phyloP scores from a whole-genome alignment of 2,113 vertebrate species.

The Cheirogaleus medius region DNA sequence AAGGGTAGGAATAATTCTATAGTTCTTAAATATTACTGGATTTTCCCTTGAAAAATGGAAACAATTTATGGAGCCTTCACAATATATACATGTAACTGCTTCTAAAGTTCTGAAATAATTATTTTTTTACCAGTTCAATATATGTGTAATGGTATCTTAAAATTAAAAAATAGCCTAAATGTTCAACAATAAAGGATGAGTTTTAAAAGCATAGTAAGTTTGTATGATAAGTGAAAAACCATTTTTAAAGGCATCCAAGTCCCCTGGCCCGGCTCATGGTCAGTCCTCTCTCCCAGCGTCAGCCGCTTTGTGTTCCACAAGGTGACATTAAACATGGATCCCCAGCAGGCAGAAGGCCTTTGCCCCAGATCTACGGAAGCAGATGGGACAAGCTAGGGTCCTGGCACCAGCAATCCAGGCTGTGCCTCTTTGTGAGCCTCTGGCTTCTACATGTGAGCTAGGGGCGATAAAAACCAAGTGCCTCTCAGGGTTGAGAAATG shows the following conservation, averaged over 20 bases:
- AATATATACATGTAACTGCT: neutral
- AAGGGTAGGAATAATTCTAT: constrained; percentile 41
- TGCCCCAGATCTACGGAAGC: neutral
- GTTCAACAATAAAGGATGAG: neutral
- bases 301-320: neutral
- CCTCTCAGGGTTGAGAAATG: neutral
- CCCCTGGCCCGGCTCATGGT: neutral
- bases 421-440: neutral
- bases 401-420: neutral
- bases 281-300: neutral
- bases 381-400: neutral
- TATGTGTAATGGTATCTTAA: neutral
- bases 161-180: neutral
- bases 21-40: constrained; percentile 34
- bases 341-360: neutral
- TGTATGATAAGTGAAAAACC: neutral
- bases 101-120: constrained; percentile 44
- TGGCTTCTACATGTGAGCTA: neutral
- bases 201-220: neutral
- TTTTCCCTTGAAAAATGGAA: constrained; percentile 33
- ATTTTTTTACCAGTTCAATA: constrained; percentile 43
- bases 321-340: neutral
- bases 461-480: too few relatives aligned
- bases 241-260: neutral
- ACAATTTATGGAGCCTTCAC: neutral